Base-by-base conservation (phyloP, 2,113 vertebrate species). In the Chloropsis cyanopogon region DNA sequence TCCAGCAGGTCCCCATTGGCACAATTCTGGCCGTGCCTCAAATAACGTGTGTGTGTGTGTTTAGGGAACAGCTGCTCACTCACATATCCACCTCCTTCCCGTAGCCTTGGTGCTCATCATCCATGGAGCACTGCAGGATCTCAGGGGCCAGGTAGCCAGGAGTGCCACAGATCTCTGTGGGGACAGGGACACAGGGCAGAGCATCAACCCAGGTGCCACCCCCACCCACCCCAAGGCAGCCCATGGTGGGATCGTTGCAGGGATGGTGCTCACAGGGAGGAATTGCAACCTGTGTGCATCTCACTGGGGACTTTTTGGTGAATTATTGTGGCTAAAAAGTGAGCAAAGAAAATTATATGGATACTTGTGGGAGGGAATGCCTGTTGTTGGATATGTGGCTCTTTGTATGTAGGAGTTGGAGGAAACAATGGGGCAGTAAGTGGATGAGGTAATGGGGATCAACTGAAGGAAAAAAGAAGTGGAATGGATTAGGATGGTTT, bases 41-140 rank as follows among this genome's bases (percentile, higher is more conserved):
- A 35, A 57, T 44, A 63, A 14, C 1, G 0, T 1, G 2, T 1
- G 14, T 1, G 2, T 1, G 14, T 9, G 9, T 19, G 41, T 61
- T 56, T 11, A 53, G 73, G 35, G n/a, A 49, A 25, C 11, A 3
- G 2, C 21, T 76, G 57, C 16, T 42, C 10, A 97, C 99, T 99
- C 96, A 99, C 99, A 99, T 98, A 89, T 99, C 99, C 10, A 99
- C 98, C 82, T 99, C 98, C 79, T 98, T 98, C 44, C 98, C 97
- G 0, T 99, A 99, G 97, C 99, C 99, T 22, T 90, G 82, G 64
- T 99, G 98, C 70, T 98, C 96, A 0, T 98, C 96, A 1, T 99
- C 98, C 99, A 99, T 99, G 93, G 99, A 99, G 94, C 99, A 99
- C 92, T 99, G 98, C 6, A 99, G 98, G 95, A 99, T 99, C 97